Percentiles rank a stretch among this genome's conserved stretches.
Conservation (phyloP, 2,113 vertebrate species). For the Dicaeum eximium region DNA sequence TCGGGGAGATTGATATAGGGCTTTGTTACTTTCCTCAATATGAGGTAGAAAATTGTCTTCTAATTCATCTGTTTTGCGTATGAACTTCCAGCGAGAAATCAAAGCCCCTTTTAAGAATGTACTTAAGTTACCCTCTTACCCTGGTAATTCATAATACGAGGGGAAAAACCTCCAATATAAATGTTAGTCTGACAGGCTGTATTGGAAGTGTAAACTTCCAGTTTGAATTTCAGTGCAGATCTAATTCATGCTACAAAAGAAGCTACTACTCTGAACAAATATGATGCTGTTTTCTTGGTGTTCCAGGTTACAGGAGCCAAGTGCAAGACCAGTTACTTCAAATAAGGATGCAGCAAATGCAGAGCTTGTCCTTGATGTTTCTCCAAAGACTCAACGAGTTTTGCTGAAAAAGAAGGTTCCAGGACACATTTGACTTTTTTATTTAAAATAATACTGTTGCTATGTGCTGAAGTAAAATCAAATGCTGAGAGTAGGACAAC, state of each 20-base stretch:
- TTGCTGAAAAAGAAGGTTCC: constrained; percentile 94
- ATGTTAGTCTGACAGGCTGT: neutral
- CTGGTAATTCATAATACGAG: neutral
- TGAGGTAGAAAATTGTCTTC: neutral
- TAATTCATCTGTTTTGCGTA: neutral
- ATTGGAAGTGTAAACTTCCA: neutral
- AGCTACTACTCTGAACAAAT: neutral
- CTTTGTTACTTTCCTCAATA: neutral
- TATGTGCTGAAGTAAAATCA: neutral
- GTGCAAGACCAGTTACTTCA: constrained; percentile 77
- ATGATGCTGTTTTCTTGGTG: neutral
- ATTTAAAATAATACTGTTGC: neutral
- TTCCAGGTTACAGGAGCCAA: constrained; percentile 69
- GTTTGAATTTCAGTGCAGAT: neutral
- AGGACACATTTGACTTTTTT: neutral
- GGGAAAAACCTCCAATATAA: rapidly evolving
- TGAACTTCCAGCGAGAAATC: neutral
- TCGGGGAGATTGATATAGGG: neutral
- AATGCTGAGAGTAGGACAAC: neutral
- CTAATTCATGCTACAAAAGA: neutral
- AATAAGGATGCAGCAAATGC: constrained; percentile 77
- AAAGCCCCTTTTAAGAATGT: neutral
- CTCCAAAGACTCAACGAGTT: constrained; percentile 92
- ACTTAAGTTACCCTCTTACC: neutral
- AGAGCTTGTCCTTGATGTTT: constrained; percentile 93